These are phyloP conservation scores for Ennomos fuscantarius DNA, from an alignment of 2,888 invertebrate species.

Conservation along the genomic window DNA sequence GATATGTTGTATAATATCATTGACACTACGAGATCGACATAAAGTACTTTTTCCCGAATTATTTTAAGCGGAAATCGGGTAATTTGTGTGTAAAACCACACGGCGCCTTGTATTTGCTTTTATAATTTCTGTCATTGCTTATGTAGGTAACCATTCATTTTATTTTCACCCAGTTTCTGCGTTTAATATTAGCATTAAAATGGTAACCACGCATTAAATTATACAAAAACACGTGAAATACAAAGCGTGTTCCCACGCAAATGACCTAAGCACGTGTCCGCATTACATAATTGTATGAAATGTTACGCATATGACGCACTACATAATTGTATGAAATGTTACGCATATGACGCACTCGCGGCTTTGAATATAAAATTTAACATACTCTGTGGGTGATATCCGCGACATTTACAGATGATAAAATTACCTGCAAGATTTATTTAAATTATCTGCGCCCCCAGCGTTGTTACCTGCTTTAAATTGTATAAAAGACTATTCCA, in stretches of 20 bases:
- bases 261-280: slow-evolving; percentile 47
- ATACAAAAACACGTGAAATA: slow-evolving; percentile 36
- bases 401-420: slow-evolving; percentile 1
- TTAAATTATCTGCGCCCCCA: no score
- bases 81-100: no score
- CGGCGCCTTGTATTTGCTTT: no score
- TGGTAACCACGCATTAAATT: slow-evolving; percentile 35
- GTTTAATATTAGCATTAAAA: slow-evolving; percentile 23
- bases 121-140: no score
- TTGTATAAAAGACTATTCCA: not conserved
- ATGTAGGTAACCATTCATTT: not conserved
- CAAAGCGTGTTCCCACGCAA: slow-evolving; percentile 44
- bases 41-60: no score
- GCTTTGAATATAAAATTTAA: slow-evolving; percentile 34
- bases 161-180: slow-evolving; percentile 27
- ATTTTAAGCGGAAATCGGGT: no score
- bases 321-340: slow-evolving; percentile 39
- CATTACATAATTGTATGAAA: slow-evolving; percentile 50
- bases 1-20: no score
- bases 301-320: slow-evolving; percentile 25
- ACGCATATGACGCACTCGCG: slow-evolving; percentile 22
- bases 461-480: no score
- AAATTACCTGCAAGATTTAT: no score
- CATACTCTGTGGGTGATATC: slow-evolving; percentile 14
- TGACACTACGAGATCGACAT: no score